phyloP scores from a whole-genome alignment of 2,113 vertebrate genomes.

The Phoenicopterus ruber region DNA sequence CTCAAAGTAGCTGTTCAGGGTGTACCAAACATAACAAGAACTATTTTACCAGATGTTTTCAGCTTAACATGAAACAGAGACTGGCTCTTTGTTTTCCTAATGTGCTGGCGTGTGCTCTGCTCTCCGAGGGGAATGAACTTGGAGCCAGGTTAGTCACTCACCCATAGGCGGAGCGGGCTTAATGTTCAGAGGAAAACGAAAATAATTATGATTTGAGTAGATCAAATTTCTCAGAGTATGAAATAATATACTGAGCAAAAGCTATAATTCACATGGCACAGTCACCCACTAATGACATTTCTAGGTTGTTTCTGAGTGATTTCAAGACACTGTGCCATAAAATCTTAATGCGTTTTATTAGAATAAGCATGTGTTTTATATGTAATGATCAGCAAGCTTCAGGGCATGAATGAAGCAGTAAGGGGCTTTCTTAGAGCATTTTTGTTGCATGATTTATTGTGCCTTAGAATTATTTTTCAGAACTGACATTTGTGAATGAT shows the following conservation, averaged over 20 bases:
- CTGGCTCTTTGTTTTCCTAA: slow-evolving; percentile 46
- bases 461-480: slow-evolving; percentile 33
- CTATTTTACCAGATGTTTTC: slow-evolving; percentile 7
- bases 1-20: not conserved
- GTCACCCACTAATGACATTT: slow-evolving; percentile 36
- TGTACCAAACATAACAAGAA: slow-evolving; percentile 8
- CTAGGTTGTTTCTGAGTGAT: slow-evolving; percentile 49
- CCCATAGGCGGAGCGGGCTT: not conserved
- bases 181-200: slow-evolving; percentile 39
- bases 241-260: slow-evolving; percentile 32
- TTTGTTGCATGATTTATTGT: slow-evolving; percentile 4
- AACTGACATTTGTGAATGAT: slow-evolving; percentile 3
- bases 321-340: slow-evolving; percentile 42
- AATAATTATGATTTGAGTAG: slow-evolving; percentile 37
- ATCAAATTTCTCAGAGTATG: slow-evolving; percentile 49
- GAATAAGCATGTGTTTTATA: slow-evolving; percentile 14
- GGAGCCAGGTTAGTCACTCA: slow-evolving; percentile 4
- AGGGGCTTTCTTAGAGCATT: not conserved
- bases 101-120: not conserved
- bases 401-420: slow-evolving; percentile 5
- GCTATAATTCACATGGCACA: slow-evolving; percentile 1
- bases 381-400: not conserved
- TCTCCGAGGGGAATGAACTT: slow-evolving; percentile 1
- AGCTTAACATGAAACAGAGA: slow-evolving; percentile 46
- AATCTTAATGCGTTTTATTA: slow-evolving; percentile 18